phyloP scores from a whole-genome alignment of 2,888 invertebrate species.

The Eupithecia insigniata region DNA sequence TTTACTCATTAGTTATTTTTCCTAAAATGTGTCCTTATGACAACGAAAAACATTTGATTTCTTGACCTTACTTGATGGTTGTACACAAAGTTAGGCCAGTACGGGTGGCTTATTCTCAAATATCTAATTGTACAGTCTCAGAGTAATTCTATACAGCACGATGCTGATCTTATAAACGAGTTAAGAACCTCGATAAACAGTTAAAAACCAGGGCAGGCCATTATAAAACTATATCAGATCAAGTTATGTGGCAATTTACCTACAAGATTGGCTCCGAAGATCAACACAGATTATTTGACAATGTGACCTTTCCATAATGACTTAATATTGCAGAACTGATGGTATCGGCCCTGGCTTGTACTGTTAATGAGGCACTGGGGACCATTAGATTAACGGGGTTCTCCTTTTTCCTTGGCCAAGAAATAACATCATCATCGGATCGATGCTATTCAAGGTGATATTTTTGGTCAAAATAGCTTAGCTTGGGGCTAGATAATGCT shows the following conservation, averaged over 20 bases:
- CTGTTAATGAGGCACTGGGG: constrained; percentile 26
- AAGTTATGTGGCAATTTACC: constrained; percentile 28
- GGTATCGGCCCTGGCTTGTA: constrained; percentile 52
- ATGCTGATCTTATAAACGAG: not conserved
- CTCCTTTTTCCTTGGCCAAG: not conserved
- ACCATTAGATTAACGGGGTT: constrained; percentile 3
- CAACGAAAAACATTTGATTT: not conserved
- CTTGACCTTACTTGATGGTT: not conserved
- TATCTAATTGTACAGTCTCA: not conserved
- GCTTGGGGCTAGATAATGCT: too few species aligned
- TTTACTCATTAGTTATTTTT: not conserved
- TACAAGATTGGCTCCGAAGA: constrained; percentile 42
- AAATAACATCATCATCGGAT: not conserved
- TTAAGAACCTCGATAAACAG: constrained; percentile 9
- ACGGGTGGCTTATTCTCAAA: not conserved
- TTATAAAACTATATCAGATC: constrained; percentile 28
- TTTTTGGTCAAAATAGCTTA: not conserved
- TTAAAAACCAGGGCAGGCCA: constrained; percentile 30
- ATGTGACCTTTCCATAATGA: constrained; percentile 62
- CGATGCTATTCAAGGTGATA: not conserved
- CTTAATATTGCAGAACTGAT: constrained; percentile 59
- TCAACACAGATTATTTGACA: constrained; percentile 52
- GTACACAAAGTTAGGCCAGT: too few species aligned
- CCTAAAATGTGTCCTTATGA: not conserved
- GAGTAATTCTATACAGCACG: not conserved